Conservation (phyloP, 2,113 vertebrate genomes). For the Callospermophilus lateralis region DNA sequence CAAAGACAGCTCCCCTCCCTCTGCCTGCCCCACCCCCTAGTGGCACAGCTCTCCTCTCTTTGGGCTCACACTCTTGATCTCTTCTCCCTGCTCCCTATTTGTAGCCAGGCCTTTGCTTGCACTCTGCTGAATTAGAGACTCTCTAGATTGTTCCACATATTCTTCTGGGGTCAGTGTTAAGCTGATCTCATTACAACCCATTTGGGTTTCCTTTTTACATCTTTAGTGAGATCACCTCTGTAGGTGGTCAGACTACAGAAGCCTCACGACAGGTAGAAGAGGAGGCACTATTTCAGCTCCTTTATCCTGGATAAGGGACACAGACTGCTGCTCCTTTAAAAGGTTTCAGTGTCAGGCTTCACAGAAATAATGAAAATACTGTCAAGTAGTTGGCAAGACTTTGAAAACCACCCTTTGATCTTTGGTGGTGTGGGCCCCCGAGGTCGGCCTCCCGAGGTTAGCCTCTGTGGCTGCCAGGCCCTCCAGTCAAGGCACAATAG, state of each 20-base stretch:
- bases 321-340: conserved; percentile 28
- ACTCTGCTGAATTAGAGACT: background rate
- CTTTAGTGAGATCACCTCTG: background rate
- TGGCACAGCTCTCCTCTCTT: background rate
- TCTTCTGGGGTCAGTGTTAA: background rate
- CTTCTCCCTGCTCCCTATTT: background rate
- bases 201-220: background rate
- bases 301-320: background rate
- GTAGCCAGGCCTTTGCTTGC: background rate
- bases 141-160: background rate
- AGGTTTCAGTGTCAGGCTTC: background rate
- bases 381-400: background rate
- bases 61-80: background rate
- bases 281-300: background rate
- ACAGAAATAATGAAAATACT: conserved; percentile 34
- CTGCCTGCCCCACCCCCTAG: background rate
- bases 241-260: background rate
- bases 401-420: conserved; percentile 30
- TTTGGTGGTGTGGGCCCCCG: background rate
- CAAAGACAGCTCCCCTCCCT: background rate
- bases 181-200: background rate
- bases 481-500: conserved; percentile 23
- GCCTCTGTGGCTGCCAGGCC: background rate
- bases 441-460: background rate
- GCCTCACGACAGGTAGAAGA: background rate